Percentiles rank a stretch among this genome's conserved stretches.
These are phyloP conservation scores for Drosophila koepferae DNA, from an alignment of 2,888 invertebrate species.

Conservation along the genomic window DNA sequence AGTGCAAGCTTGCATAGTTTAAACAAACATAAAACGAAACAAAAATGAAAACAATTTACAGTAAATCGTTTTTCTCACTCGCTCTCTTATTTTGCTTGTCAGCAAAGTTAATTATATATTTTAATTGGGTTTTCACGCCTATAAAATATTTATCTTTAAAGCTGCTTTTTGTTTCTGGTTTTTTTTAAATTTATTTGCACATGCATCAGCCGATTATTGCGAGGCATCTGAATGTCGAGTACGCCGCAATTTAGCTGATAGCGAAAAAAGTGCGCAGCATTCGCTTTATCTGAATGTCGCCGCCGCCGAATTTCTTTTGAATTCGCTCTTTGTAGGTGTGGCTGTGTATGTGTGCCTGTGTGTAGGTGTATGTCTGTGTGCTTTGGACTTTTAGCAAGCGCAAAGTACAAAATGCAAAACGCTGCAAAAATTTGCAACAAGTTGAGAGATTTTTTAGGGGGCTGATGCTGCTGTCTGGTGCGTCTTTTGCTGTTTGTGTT, in stretches of 20 bases:
- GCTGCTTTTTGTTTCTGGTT: constrained; percentile 1
- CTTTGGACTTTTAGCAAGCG: constrained; percentile 36
- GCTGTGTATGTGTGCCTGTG: constrained; percentile 5
- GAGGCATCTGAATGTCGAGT: constrained; percentile 38
- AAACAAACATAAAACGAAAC: not conserved
- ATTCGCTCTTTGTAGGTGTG: constrained; percentile 18
- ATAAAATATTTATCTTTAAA: constrained; percentile 20
- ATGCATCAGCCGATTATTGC: constrained; percentile 26
- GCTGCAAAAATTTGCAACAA: constrained; percentile 59
- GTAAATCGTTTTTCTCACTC: not conserved
- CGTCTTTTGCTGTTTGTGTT: constrained; percentile 27
- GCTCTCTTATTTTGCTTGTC: not conserved
- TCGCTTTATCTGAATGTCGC: constrained; percentile 72
- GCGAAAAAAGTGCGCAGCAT: constrained; percentile 65
- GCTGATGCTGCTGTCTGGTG: constrained; percentile 46
- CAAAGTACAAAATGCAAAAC: constrained; percentile 58
- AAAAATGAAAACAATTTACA: not conserved
- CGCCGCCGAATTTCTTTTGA: constrained; percentile 55
- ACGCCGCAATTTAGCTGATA: constrained; percentile 58
- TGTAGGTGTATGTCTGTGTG: constrained; percentile 13
- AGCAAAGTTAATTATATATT: constrained; percentile 10
- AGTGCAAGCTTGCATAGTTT: not conserved
- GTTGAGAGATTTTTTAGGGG: constrained; percentile 47
- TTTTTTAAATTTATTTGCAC: constrained; percentile 4
- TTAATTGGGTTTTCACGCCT: constrained; percentile 1